Base-by-base conservation (phyloP, 2,113 vertebrate genomes). In the Mesembrinibis cayennensis region DNA sequence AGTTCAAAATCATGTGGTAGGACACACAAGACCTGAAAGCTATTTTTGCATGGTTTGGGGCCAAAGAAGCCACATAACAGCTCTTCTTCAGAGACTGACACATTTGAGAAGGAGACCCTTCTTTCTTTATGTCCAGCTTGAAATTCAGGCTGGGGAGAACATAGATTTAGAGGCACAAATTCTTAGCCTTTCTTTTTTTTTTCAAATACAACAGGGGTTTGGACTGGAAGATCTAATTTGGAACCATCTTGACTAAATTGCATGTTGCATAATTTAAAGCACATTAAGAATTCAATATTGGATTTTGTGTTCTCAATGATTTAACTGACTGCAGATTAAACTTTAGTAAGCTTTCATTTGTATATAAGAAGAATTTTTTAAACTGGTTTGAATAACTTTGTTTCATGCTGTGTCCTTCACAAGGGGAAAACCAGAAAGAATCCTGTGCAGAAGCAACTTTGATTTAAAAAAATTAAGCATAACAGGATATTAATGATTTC, bases 401-500 rank as follows among this genome's bases (percentile, higher is more conserved):
- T 91, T 95, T 97, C 90, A 66, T 45, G 56, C 84, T 94, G 90
- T 44, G 85, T 71, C 80, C 47, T 89, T 95, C 94, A 93, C 91
- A 96, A 34, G 55, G 18, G 47, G 34, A 97, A 94, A 96, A 89
- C 53, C 91, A 97, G 91, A 97, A 98, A 97, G 91, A 97, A 97
- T 95, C 90, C 90, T 85, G 90, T 90, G 78, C 61, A 92, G 94
- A 96, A 98, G 92, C 73, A 96, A 86, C 81, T 90, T 69, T 65
- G 40, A 77, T 93, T 96, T 82, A 53, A 88, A 95, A 74, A 93
- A 82, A 50, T 47, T 61, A 84, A 96, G 70, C 62, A 38, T 87
- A 80, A 86, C 74, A 93, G 77, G 88, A 87, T 56, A 95, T 56
- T 77, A 81, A 66, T 67, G 2, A 82, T 91, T 76, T 82, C 10